Evolutionary conservation across 2,888 invertebrate genomes (phyloP).

Genomic region (Matsumyia berberina): DNA sequence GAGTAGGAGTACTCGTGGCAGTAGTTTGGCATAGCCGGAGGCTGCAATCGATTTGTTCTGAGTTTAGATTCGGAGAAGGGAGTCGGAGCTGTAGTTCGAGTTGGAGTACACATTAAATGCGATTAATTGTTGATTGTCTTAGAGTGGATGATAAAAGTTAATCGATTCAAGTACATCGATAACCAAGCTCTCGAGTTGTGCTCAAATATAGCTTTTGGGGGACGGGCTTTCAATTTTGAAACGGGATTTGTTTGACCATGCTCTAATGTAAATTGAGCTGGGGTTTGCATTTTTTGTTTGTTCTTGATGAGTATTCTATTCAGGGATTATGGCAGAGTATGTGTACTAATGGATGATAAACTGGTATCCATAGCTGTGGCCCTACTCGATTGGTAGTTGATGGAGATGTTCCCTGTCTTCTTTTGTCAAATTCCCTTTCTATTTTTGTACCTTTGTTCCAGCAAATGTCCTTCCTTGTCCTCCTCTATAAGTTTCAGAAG

Average conservation of each 20-base stretch:
- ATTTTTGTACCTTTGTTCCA: no score
- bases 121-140: conserved; percentile 60
- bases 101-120: conserved; percentile 34
- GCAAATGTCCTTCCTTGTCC: no score
- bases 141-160: conserved; percentile 27
- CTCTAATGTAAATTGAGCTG: background rate
- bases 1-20: background rate
- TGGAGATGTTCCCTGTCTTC: no score
- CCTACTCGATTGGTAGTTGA: no score
- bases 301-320: no score
- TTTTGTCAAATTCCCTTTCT: no score
- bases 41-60: conserved; percentile 24
- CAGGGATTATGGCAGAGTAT: no score
- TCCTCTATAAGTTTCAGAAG: no score
- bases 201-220: background rate
- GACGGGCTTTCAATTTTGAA: background rate
- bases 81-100: conserved; percentile 2
- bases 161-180: conserved; percentile 32
- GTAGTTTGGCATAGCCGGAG: background rate
- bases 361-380: no score
- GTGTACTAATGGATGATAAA: no score
- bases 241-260: background rate
- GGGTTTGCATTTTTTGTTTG: no score
- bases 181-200: conserved; percentile 15
- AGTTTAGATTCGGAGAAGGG: conserved; percentile 1